These are phyloP conservation scores for Scalopus aquaticus DNA, from an alignment of 2,113 vertebrate genomes.

Conservation along the genomic window DNA sequence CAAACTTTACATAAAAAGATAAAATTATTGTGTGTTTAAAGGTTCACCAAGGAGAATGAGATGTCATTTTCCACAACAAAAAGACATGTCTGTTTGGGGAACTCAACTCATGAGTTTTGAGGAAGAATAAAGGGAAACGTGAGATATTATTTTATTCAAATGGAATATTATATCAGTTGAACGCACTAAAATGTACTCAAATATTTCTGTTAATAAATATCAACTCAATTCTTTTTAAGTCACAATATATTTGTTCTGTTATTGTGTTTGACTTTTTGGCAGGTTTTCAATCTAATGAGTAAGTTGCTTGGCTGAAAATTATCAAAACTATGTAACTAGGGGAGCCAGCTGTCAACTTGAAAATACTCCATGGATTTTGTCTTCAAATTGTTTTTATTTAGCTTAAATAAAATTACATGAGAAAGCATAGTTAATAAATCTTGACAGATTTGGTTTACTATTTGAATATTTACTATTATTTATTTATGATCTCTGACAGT, in stretches of 20 bases:
- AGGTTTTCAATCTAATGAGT: constrained; percentile 78
- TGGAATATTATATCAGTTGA: background rate
- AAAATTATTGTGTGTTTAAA: background rate
- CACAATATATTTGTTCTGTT: constrained; percentile 70
- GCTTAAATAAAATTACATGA: background rate
- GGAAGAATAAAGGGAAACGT: background rate
- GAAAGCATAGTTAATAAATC: background rate
- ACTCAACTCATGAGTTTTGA: background rate
- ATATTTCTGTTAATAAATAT: constrained; percentile 34
- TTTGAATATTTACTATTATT: constrained; percentile 28
- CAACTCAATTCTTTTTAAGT: constrained; percentile 59
- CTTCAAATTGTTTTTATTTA: constrained; percentile 62
- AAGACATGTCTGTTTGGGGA: background rate
- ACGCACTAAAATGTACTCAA: background rate
- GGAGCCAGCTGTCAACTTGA: constrained; percentile 60
- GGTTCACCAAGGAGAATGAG: background rate
- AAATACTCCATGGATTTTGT: constrained; percentile 52
- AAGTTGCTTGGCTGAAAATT: constrained; percentile 69
- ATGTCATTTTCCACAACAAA: background rate
- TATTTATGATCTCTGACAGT: background rate
- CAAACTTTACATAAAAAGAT: background rate
- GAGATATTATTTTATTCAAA: background rate
- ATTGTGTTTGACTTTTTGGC: constrained; percentile 69
- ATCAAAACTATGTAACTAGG: constrained; percentile 68
- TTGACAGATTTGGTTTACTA: background rate